phyloP scores from a whole-genome alignment of 2,113 vertebrate species.

The Colossoma macropomum region DNA sequence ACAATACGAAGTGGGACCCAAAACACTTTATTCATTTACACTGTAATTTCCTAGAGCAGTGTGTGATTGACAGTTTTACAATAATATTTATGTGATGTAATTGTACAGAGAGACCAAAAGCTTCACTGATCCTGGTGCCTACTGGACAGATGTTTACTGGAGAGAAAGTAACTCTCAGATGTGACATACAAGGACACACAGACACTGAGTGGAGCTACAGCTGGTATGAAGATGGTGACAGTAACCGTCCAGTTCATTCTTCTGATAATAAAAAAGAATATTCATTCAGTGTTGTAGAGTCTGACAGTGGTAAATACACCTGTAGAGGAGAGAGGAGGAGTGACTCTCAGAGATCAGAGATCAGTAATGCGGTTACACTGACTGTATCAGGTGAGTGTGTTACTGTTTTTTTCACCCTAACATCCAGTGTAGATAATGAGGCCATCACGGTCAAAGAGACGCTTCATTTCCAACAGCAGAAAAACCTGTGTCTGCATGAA shows the following conservation, averaged over 20 bases:
- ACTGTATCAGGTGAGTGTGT: not conserved
- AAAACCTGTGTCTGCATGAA: no score
- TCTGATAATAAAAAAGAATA: not conserved
- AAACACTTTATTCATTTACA: no score
- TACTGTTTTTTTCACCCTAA: no score
- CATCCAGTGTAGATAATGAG: no score
- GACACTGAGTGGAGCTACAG: constrained; percentile 37
- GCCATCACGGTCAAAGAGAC: no score
- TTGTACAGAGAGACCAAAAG: constrained; percentile 34
- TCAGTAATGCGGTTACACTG: not conserved
- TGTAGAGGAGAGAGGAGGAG: not conserved
- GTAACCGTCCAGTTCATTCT: not conserved
- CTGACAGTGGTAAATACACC: not conserved
- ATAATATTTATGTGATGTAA: not conserved
- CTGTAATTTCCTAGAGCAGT: no score
- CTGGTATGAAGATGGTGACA: constrained; percentile 18
- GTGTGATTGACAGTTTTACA: no score
- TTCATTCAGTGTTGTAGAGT: not conserved
- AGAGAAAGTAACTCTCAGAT: constrained; percentile 40
- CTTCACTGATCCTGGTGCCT: constrained; percentile 10
- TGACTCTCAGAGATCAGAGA: not conserved
- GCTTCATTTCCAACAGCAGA: no score
- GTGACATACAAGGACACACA: constrained; percentile 35
- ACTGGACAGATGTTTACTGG: constrained; percentile 40
- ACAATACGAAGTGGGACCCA: no score